phyloP scores from a whole-genome alignment of 1,140 invertebrate genomes.

The Caenorhabditis tropicalis region DNA sequence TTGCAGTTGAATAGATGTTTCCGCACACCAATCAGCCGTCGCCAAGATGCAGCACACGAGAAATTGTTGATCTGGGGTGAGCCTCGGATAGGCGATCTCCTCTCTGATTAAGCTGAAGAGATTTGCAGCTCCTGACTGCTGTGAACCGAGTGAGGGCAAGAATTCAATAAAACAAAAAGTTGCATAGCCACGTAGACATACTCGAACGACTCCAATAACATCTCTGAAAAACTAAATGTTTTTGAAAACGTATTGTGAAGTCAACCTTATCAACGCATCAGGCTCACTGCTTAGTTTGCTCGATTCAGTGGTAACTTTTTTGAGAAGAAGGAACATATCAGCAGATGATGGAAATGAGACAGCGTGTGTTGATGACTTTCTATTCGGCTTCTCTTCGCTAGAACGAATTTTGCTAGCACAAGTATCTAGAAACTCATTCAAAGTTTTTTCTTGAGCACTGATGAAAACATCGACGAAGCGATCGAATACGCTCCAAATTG shows the following conservation, averaged over 20 bases:
- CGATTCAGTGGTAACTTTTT: conserved; percentile 91
- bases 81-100: conserved; percentile 75
- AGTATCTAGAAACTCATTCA: conserved; percentile 67
- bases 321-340: conserved; percentile 82
- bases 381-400: conserved; percentile 71
- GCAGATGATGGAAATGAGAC: conserved; percentile 86
- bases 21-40: conserved; percentile 96
- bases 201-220: conserved; percentile 87
- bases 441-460: conserved; percentile 66
- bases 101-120: conserved; percentile 50
- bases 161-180: conserved; percentile 74
- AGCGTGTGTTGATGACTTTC: conserved; percentile 74
- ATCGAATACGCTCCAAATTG: conserved; percentile 69
- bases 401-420: conserved; percentile 69
- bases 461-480: conserved; percentile 69
- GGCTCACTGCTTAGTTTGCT: conserved; percentile 88
- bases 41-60: conserved; percentile 90
- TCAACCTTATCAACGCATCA: conserved; percentile 72
- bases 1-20: conserved; percentile 94
- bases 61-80: conserved; percentile 85
- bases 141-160: conserved; percentile 54
- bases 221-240: conserved; percentile 77
- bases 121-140: conserved; percentile 36
- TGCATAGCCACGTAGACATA: conserved; percentile 92
- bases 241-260: too few species aligned